These are phyloP conservation scores for Melanargia galathea DNA, from an alignment of 2,888 invertebrate genomes.

Conservation along the genomic window DNA sequence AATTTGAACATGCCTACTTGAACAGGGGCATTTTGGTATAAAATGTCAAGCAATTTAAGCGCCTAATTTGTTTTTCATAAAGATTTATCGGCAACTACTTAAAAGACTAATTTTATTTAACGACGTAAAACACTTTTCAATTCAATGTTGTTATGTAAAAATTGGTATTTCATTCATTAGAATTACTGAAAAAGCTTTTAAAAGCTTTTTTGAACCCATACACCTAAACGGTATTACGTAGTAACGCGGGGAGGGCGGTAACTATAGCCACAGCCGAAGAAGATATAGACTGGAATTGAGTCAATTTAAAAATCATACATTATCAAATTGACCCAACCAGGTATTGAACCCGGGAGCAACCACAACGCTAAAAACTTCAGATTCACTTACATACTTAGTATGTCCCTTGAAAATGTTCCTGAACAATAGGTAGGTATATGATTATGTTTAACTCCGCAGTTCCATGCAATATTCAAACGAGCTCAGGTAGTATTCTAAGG, in stretches of 20 bases:
- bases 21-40: conserved; percentile 60
- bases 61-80: conserved; percentile 69
- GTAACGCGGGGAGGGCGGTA: no score
- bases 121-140: conserved; percentile 31
- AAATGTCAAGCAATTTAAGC: conserved; percentile 68
- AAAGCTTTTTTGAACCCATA: no score
- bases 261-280: not conserved
- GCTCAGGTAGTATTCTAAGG: conserved; percentile 31
- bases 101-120: conserved; percentile 40
- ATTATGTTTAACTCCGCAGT: not conserved
- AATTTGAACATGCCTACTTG: conserved; percentile 77
- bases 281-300: not conserved
- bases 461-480: conserved; percentile 7
- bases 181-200: not conserved
- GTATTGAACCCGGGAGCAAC: no score
- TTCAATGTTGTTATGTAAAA: conserved; percentile 18
- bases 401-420: no score
- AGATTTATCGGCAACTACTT: conserved; percentile 52
- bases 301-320: not conserved
- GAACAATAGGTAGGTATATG: not conserved
- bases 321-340: not conserved
- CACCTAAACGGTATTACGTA: no score
- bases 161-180: conserved; percentile 18
- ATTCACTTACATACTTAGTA: no score
- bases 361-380: no score